These are phyloP conservation scores for Achlya flavicornis DNA, from an alignment of 2,888 invertebrate species.

Conservation along the genomic window DNA sequence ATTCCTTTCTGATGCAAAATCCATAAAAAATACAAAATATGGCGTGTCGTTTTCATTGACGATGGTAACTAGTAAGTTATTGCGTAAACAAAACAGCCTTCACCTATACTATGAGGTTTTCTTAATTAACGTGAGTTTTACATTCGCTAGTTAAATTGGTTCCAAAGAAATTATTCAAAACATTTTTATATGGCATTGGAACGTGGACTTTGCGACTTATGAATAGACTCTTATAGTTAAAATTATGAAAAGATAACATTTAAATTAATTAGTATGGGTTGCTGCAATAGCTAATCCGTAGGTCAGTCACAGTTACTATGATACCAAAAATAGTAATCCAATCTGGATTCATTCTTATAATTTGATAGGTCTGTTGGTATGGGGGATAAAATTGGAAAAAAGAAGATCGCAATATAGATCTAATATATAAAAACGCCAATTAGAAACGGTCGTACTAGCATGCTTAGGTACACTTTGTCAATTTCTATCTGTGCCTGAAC, in stretches of 20 bases:
- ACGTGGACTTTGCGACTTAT: not conserved
- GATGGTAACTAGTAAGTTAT: conserved; percentile 16
- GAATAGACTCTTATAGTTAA: not conserved
- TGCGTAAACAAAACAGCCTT: conserved; percentile 27
- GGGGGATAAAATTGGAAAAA: too few relatives aligned
- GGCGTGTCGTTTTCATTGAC: not conserved
- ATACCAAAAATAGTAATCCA: not conserved
- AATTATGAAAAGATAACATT: not conserved
- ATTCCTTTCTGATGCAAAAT: too few relatives aligned
- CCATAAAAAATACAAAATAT: not conserved
- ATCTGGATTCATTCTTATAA: not conserved
- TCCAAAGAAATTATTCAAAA: conserved; percentile 6
- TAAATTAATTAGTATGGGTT: not conserved
- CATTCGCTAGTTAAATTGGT: conserved; percentile 7
- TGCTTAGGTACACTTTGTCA: too few relatives aligned
- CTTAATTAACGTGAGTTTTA: conserved; percentile 14
- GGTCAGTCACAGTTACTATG: not conserved
- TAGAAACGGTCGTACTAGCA: too few relatives aligned
- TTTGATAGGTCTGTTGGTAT: not conserved
- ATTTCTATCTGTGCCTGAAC: too few relatives aligned
- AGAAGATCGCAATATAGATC: not conserved
- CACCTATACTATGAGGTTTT: conserved; percentile 36
- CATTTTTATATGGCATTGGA: not conserved
- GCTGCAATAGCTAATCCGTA: not conserved
- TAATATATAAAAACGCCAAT: too few relatives aligned